Conservation (phyloP, 2,888 invertebrate genomes). For the Drosophila kambysellisi region DNA sequence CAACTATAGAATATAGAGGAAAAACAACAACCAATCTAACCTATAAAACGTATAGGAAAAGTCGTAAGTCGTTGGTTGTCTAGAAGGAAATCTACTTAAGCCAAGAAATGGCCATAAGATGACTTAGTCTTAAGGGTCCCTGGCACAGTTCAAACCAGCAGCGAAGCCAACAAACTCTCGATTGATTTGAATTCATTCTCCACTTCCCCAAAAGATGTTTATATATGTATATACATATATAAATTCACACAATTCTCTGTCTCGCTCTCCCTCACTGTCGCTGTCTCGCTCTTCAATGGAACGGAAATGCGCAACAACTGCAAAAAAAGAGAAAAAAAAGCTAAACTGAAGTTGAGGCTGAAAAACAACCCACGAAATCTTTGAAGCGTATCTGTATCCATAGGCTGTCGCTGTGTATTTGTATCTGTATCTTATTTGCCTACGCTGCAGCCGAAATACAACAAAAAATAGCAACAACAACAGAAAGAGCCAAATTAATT, state of each 20-base stretch:
- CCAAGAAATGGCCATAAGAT: constrained; percentile 38
- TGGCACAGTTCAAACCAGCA: constrained; percentile 36
- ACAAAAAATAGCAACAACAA: not conserved
- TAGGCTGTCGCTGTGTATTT: constrained; percentile 39
- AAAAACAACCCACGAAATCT: constrained; percentile 64
- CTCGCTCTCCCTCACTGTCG: not conserved
- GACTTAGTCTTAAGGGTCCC: constrained; percentile 20
- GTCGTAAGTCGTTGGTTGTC: not conserved
- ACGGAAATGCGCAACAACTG: constrained; percentile 62
- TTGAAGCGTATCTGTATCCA: constrained; percentile 63
- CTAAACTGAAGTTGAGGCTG: constrained; percentile 2
- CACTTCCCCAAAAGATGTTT: not conserved
- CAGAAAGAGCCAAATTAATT: constrained; percentile 64
- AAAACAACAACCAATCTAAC: not conserved
- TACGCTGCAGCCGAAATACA: constrained; percentile 57
- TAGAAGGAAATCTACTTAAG: not conserved
- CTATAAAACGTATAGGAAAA: not conserved
- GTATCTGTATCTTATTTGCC: constrained; percentile 70
- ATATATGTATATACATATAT: too few species aligned
- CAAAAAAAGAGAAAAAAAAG: constrained; percentile 20
- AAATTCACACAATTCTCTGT: not conserved
- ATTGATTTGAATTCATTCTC: constrained; percentile 47
- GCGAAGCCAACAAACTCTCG: constrained; percentile 46
- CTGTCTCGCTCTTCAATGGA: constrained; percentile 27
- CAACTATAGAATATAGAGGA: not conserved